Base-by-base conservation (phyloP, 2,113 vertebrate genomes). In the Bucco capensis region DNA sequence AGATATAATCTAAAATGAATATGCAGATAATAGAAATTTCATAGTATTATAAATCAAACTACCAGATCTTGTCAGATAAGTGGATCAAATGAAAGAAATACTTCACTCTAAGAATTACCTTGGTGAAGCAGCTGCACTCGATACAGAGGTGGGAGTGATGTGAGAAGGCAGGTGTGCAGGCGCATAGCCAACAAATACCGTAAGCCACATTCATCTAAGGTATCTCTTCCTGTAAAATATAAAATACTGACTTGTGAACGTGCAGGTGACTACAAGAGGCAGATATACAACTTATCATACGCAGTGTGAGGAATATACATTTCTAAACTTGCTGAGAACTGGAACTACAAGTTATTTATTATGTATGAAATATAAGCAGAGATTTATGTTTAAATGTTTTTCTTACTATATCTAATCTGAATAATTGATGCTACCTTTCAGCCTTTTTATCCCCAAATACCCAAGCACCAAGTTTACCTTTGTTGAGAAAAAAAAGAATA, bases 101-200 rank as follows among this genome's bases (percentile, higher is more conserved):
- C 6, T 7, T 19, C 0, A 4, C 28, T 19, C 4, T 19, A 51
- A 14, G 22, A 35, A 57, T 67, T 98, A 99, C 99, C 99, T 98
- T 99, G 99, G 95, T 99, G 99, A 14, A 99, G 98, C 30, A 99
- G 98, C 97, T 99, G 99, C 75, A 98, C 98, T 25, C 99, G 98
- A 96, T 99, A 99, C 22, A 99, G 97, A 12, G 99, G 99, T 19
- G 99, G 99, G 89, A 99, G 97, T 6, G 99, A 99, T 44, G 99
- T 99, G 92, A 99, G 97, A 93, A 99, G 98, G 95, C 99, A 99
- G 18, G 98, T 99, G 82, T 99, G 99, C 85, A 99, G 96, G 66
- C 99, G 98, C 99, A 99, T 99, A n/a, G 99, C 99, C 96, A 99
- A 77, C 82, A 99, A 90, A 90, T 99, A 99, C 54, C 99, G 97